Base-by-base conservation (phyloP, 2,113 vertebrate species). In the Melospiza melodia region DNA sequence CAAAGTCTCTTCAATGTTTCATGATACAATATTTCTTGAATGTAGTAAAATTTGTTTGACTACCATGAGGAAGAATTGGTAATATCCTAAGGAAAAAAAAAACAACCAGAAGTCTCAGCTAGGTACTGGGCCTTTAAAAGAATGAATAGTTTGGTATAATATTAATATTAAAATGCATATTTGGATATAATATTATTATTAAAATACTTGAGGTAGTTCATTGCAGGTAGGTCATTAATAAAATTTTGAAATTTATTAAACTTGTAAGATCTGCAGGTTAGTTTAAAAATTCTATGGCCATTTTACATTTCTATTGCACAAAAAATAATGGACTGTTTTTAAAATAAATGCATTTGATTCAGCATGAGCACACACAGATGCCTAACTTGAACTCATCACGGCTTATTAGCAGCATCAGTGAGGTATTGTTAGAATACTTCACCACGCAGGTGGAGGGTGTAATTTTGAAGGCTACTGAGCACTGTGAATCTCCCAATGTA, bases 391-490 rank as follows among this genome's bases (percentile, higher is more conserved):
- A 61, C 27, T 51, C 16, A 68, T 20, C 24, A 86, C 1, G 2
- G 33, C 18, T 78, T 93, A 57, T 76, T 80, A 89, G 27, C 0
- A 0, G 39, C 65, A 74, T 57, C 39, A 84, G 59, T 65, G 65
- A 95, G 61, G 19, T 33, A 71, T 63, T 86, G 66, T 71, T 78
- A 57, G 87, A 68, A 59, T 61, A 55, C 48, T 93, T 93, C 57
- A 67, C 23, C 15, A 44, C 3, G 17, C 95, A 96, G 89, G 82
- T 96, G 94, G 89, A 93, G 58, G 88, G 67, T 83, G 16, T 74
- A 92, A 92, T 92, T 95, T 95, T 93, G 83, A 95, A 95, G 91
- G 77, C 73, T 93, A 72, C 89, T 73, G 79, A 97, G 43, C 33
- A 43, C 48, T 39, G 23, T 57, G 86, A 79, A 85, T 95, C 89